A percentile compares a stretch with the other conserved stretches of the same genome.
phyloP scores from a whole-genome alignment of 1,140 invertebrate genomes.

The Drosophila teissieri region DNA sequence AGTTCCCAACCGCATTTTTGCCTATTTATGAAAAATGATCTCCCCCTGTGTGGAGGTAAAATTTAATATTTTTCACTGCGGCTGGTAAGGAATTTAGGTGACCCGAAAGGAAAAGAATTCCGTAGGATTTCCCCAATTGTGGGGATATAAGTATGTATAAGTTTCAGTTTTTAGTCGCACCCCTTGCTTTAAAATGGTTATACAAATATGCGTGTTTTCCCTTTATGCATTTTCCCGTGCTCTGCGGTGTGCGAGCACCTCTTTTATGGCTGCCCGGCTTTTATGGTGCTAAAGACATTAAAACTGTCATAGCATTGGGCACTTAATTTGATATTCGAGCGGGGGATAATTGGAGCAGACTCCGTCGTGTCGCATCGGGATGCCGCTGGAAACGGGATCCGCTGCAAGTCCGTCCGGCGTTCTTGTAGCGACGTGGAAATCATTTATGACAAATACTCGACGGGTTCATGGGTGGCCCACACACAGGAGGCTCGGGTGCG shows the following conservation, averaged over 20 bases:
- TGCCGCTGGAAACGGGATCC: conserved; percentile 44
- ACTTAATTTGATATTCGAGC: conserved; percentile 81
- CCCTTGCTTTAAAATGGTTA: conserved; percentile 18
- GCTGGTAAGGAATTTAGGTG: conserved; percentile 45
- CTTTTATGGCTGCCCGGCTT: conserved; percentile 57
- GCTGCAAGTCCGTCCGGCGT: conserved; percentile 26
- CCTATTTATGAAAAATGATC: conserved; percentile 79
- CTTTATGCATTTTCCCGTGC: conserved; percentile 16
- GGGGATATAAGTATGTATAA: conserved; percentile 7
- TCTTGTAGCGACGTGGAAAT: conserved; percentile 48
- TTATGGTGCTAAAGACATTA: conserved; percentile 79
- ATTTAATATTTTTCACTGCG: conserved; percentile 41
- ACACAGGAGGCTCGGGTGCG: conserved; percentile 11
- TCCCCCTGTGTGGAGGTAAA: conserved; percentile 28
- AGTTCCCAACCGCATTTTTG: conserved; percentile 60
- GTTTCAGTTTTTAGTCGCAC: conserved; percentile 17
- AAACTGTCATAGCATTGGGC: conserved; percentile 77
- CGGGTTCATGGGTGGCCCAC: conserved; percentile 60
- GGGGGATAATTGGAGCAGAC: conserved; percentile 74
- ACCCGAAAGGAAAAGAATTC: conserved; percentile 6
- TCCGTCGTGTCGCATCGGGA: conserved; percentile 22
- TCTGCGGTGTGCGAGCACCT: conserved; percentile 22
- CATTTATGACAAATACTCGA: conserved; percentile 62
- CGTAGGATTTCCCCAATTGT: conserved; percentile 67
- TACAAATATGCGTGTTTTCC: conserved; percentile 16